Conservation (phyloP, 2,113 vertebrate genomes). For the Leptocoma aspasia region DNA sequence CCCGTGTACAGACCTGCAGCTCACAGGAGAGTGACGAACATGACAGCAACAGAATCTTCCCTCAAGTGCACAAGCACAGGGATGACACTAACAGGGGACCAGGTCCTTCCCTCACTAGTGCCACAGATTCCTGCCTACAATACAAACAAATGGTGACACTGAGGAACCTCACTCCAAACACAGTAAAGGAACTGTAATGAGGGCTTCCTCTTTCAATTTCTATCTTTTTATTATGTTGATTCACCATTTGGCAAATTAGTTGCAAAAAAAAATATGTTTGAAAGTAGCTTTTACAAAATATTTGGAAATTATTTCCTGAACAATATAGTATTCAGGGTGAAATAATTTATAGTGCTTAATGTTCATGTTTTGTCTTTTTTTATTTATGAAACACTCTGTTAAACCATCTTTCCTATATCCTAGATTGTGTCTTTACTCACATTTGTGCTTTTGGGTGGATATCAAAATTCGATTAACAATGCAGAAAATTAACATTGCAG, state of each 20-base stretch:
- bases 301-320: neutral
- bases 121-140: neutral
- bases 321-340: neutral
- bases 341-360: neutral
- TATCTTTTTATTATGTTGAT: neutral
- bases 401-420: neutral
- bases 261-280: neutral
- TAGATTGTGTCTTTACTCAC: neutral
- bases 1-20: neutral
- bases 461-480: slow-evolving; percentile 14
- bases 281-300: neutral
- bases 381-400: neutral
- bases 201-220: neutral
- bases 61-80: neutral
- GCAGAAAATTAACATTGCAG: neutral
- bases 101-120: neutral
- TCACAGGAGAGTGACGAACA: neutral
- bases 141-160: neutral
- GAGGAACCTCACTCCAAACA: neutral
- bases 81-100: neutral
- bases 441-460: neutral
- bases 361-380: neutral
- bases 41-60: neutral
- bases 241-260: neutral
- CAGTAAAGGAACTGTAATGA: neutral